Evolutionary conservation across 2,797 vertebrate genomes (phyloP), one percentile per base, ranked within the genome.

Genomic region (Florisuga fusca): DNA sequence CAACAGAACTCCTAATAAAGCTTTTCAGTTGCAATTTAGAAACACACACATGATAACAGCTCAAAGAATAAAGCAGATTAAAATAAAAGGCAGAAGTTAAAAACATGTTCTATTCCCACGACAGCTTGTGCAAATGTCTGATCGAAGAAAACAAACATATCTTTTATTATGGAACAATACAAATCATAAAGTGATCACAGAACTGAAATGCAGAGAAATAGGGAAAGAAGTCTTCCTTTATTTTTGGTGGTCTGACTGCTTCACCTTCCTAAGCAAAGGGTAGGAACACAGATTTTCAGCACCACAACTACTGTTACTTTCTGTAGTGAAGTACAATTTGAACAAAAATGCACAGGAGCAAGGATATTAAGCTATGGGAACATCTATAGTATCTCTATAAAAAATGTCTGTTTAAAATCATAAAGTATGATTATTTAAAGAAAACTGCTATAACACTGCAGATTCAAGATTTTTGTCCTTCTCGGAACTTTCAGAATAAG

Each of bases 201-300:
- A 17, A 41, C 12, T 73, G n/a, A 89, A 94, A 77, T 36, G 38
- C 38, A 41, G 38, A 13, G 13, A 41, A 41, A 41, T 41, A 41
- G 38, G 5, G 38, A 41, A 64, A 79, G 36, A 71, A 25, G 6
- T 5, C 9, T 43, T 43, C 12, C 4, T 50, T 31, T 27, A 41
- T n/a, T 53, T 71, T 57, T 69, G 7, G 5, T 72, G 21, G 21
- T 57, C 12, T 53, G 48, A 50, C 12, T 81, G 45, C 57, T 91
- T 89, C 46, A 93, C 53, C n/a, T 93, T 89, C 48, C 69, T n/a
- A 93, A 36, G 63, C 15, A 80, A 93, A 54, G 20, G 74, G 50
- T 18, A 91, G 72, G 46, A 86, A 66, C 89, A 59, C n/a, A 14
- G 22, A 92, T 90, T 90, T 87, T 36, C 64, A 89, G 34, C 22